These are phyloP conservation scores for Nomada flava DNA, from an alignment of 2,888 invertebrate species.

Conservation along the genomic window DNA sequence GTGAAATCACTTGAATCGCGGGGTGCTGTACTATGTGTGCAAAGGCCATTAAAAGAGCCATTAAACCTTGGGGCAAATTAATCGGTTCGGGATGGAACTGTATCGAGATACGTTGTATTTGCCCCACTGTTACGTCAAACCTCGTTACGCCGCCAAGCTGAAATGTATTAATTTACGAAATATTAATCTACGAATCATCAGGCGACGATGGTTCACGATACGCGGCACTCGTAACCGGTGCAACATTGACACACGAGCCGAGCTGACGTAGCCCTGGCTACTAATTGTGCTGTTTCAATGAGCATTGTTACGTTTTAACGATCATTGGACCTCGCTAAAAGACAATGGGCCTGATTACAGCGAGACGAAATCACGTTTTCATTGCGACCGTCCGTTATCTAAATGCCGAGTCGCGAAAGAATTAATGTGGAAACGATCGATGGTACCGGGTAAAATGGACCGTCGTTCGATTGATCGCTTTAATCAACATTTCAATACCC, in stretches of 20 bases:
- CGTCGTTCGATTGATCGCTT: background rate
- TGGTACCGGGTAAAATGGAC: background rate
- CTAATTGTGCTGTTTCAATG: constrained; percentile 53
- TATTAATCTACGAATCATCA: constrained; percentile 27
- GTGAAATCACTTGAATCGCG: constrained; percentile 24
- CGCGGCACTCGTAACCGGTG: background rate
- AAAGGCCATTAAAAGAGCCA: constrained; percentile 25
- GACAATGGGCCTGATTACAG: constrained; percentile 58
- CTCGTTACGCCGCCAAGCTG: background rate
- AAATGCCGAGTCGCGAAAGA: constrained; percentile 12
- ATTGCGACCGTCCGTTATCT: constrained; percentile 8
- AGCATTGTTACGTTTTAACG: constrained; percentile 61
- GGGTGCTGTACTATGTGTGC: constrained; percentile 3
- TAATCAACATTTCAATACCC: background rate
- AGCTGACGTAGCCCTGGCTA: constrained; percentile 41
- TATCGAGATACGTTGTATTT: background rate
- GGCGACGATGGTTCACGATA: background rate
- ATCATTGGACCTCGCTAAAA: constrained; percentile 35
- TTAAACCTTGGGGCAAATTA: constrained; percentile 34
- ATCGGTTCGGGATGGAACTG: constrained; percentile 25
- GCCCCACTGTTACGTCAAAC: background rate
- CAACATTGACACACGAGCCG: constrained; percentile 36
- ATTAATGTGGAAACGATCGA: constrained; percentile 6
- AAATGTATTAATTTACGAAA: constrained; percentile 45
- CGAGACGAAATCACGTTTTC: constrained; percentile 40